Evolutionary conservation across 2,888 invertebrate species (phyloP).

Genomic region (Ennomos fuscantarius): DNA sequence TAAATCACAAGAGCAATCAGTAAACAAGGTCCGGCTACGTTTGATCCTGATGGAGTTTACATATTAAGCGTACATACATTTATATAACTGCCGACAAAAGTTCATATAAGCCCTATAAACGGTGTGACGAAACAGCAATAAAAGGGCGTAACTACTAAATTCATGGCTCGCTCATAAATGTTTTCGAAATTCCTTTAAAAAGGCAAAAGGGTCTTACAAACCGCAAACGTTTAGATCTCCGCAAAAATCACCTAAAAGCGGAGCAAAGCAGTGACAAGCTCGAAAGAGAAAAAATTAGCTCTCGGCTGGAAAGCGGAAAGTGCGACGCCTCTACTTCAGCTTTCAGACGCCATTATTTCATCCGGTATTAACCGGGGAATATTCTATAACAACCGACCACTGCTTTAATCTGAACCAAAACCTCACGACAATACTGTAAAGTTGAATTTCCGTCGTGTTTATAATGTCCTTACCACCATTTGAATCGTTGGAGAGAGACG

Average conservation of each 20-base stretch:
- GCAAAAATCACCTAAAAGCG: constrained; percentile 54
- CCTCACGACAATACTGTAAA: constrained; percentile 52
- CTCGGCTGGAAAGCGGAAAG: constrained; percentile 65
- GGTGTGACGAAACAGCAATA: constrained; percentile 27
- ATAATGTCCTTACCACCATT: constrained; percentile 48
- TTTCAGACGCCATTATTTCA: constrained; percentile 73
- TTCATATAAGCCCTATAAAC: constrained; percentile 32
- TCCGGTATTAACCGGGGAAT: constrained; percentile 62
- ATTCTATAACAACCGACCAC: constrained; percentile 50
- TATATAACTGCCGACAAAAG: constrained; percentile 30
- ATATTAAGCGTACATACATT: constrained; percentile 28
- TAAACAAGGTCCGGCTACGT: constrained; percentile 45
- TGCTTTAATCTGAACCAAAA: constrained; percentile 53
- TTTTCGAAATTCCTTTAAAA: constrained; percentile 56
- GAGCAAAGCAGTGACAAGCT: constrained; percentile 57
- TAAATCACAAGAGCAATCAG: constrained; percentile 60
- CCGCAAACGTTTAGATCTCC: constrained; percentile 50
- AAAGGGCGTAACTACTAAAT: constrained; percentile 28
- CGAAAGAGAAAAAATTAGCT: constrained; percentile 55
- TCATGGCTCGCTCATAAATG: constrained; percentile 36
- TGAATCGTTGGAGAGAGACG: constrained; percentile 26
- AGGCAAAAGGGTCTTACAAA: constrained; percentile 49
- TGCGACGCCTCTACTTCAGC: constrained; percentile 66
- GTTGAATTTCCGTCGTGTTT: constrained; percentile 59
- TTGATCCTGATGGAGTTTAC: constrained; percentile 37